Base-by-base conservation (phyloP, 2,888 invertebrate genomes). In the Epicampocera succincta region DNA sequence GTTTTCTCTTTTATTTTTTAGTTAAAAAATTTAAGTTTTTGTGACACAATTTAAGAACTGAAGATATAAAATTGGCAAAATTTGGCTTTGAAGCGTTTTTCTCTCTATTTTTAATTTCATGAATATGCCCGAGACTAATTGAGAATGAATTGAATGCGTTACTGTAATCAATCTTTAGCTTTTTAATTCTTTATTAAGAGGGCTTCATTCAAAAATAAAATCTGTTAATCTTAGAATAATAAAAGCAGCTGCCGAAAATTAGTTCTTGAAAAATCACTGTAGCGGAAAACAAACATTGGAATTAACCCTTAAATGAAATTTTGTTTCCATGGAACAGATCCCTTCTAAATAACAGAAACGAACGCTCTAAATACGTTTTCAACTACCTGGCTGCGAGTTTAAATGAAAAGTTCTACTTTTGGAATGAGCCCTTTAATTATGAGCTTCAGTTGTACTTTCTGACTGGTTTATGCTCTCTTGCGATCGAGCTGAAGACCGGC, bases 121-220 rank as follows among this genome's bases (percentile, higher is more conserved):
- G 56, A 13, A 33, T 38, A 65, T 58, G 13, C 42, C 19, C 0
- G 38, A 48, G 44, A 46, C 65, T 61, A 63, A 52, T 65, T 48
- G 40, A 48, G 50, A 69, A 69, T 25, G 52, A 73, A 79, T 73
- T 60, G 2, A 56, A 63, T 19, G 8, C 2, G 40, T 56, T 52
- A 40, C 9, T 33, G 48, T 17, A 52, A 58, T 56, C 78, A 78
- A 78, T 78, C 60, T 54, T 60, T 82, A 74, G 60, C 78, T 78
- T 82, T 78, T 82, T 66, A 78, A 82, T 74, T 82, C 19, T 21
- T 69, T 42, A 13, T 46, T 33, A 54, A 82, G 48, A 42, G 46
- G 38, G 48, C 69, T 66, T 9, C 3, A 33, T 33, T 58, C 12
- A 50, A 72, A 5, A 9, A 33, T 8, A 1, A 33, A 21, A 46